A percentile compares a stretch with the other conserved stretches of the same genome.
Conservation (phyloP, 2,113 vertebrate species). For the Tenrec ecaudatus region DNA sequence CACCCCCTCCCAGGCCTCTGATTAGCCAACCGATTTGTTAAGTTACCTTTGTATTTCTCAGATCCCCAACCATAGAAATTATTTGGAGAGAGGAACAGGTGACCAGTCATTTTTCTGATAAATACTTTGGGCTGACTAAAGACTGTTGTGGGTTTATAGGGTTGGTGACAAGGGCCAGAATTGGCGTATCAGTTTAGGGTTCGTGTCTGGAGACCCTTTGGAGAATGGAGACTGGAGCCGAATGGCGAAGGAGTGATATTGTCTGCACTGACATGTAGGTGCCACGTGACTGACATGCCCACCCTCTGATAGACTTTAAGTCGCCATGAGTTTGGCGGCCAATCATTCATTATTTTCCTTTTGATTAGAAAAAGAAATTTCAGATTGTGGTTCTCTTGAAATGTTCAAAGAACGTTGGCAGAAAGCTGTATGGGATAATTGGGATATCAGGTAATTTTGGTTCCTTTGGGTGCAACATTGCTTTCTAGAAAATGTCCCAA, state of each 20-base stretch:
- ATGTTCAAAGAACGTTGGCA: not conserved
- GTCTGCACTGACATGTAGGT: too few species aligned
- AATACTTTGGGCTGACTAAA: not conserved
- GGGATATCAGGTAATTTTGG: not conserved
- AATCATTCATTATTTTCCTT: not conserved
- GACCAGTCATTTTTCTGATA: not conserved
- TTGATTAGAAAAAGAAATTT: not conserved
- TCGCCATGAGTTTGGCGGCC: not conserved
- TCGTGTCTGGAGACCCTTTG: not conserved
- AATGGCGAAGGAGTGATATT: not conserved
- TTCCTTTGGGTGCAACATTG: not conserved
- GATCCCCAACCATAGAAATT: not conserved
- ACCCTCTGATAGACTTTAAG: not conserved
- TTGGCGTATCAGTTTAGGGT: not conserved
- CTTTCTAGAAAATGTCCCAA: not conserved
- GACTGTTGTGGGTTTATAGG: not conserved
- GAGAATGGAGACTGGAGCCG: not conserved
- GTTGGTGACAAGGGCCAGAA: not conserved
- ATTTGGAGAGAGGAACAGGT: not conserved
- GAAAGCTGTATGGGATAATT: not conserved
- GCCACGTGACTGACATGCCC: not conserved
- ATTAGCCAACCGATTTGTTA: not conserved
- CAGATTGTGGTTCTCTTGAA: not conserved
- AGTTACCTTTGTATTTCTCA: not conserved
- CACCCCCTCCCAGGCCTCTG: not conserved